phyloP scores from a whole-genome alignment of 2,797 vertebrate species.

The Bradypus variegatus region DNA sequence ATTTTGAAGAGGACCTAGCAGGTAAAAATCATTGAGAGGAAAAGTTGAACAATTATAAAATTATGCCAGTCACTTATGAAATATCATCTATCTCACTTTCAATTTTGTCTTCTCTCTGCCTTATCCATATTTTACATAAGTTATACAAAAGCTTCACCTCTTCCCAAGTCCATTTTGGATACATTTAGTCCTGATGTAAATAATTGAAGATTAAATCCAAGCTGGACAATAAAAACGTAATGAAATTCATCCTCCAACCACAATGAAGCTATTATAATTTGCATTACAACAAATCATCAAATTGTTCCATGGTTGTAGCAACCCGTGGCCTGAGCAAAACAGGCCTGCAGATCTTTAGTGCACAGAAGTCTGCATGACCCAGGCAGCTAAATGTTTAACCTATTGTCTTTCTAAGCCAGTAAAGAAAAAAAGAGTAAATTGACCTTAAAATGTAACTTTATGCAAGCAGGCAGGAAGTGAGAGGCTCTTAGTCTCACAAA shows the following conservation, averaged over 20 bases:
- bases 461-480: too few relatives aligned
- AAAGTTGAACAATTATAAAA: not conserved
- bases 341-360: too few relatives aligned
- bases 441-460: too few relatives aligned
- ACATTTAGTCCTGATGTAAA: not conserved
- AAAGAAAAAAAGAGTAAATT: too few relatives aligned
- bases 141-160: not conserved
- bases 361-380: too few relatives aligned
- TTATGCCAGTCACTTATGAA: not conserved
- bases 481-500: too few relatives aligned
- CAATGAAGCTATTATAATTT: not conserved
- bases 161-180: not conserved
- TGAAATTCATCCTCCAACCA: not conserved
- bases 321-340: too few relatives aligned
- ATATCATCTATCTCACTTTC: not conserved
- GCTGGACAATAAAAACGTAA: not conserved
- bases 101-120: not conserved
- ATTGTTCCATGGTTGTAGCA: not conserved
- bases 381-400: too few relatives aligned
- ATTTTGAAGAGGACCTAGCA: not conserved
- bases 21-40: not conserved
- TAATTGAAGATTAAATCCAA: not conserved
- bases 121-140: not conserved
- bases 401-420: too few relatives aligned
- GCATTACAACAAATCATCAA: not conserved